phyloP scores from a whole-genome alignment of 2,797 vertebrate species.

The Pterois miles region DNA sequence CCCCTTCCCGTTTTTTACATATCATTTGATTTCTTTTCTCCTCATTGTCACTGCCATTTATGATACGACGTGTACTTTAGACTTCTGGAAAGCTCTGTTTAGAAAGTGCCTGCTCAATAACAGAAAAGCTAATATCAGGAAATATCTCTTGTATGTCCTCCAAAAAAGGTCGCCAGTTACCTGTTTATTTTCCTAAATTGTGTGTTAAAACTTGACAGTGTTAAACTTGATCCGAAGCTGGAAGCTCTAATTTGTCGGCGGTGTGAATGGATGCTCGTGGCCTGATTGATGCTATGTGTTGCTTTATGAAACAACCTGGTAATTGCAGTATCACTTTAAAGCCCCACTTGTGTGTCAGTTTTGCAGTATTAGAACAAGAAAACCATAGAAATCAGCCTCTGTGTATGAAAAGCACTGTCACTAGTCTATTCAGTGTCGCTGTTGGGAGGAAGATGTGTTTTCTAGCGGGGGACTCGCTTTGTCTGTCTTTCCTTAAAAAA shows the following conservation, averaged over 20 bases:
- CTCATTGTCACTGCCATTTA: constrained; percentile 78
- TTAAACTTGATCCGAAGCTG: constrained; percentile 65
- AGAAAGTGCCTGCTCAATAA: constrained; percentile 90
- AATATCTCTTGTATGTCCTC: constrained; percentile 77
- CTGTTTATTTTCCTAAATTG: constrained; percentile 79
- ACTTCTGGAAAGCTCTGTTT: constrained; percentile 85
- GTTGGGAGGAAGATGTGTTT: constrained; percentile 50
- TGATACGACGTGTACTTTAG: constrained; percentile 68
- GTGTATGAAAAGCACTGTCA: constrained; percentile 60
- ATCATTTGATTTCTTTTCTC: constrained; percentile 60
- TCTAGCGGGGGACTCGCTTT: constrained; percentile 50
- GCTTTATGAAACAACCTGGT: constrained; percentile 60
- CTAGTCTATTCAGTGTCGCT: constrained; percentile 39
- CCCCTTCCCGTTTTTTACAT: constrained; percentile 55
- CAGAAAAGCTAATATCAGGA: constrained; percentile 84
- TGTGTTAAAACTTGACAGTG: constrained; percentile 73
- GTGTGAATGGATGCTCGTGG: constrained; percentile 74
- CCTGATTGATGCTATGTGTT: constrained; percentile 66
- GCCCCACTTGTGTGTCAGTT: constrained; percentile 64
- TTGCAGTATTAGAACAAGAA: constrained; percentile 64
- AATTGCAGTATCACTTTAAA: constrained; percentile 68
- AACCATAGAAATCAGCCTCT: constrained; percentile 47
- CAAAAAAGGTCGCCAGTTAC: constrained; percentile 67
- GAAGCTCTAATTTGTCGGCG: constrained; percentile 69
- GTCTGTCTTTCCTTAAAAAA: constrained; percentile 52